phyloP scores from a whole-genome alignment of 2,113 vertebrate species.

The Aptenodytes patagonicus region DNA sequence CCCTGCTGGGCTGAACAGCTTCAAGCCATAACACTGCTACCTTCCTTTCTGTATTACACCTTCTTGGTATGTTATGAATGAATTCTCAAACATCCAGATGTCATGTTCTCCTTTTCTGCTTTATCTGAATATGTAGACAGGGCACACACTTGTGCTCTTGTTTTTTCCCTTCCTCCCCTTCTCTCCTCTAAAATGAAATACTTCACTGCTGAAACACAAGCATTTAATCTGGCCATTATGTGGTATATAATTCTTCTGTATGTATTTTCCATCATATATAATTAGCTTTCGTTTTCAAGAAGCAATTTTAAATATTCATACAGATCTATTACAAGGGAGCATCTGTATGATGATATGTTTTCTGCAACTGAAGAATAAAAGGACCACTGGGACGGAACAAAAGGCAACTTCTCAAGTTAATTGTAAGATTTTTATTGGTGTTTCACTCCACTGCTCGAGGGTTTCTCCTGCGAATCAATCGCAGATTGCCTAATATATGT shows the following conservation, averaged over 20 bases:
- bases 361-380: background rate
- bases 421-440: conserved; percentile 47
- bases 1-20: background rate
- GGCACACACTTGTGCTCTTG: background rate
- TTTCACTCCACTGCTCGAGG: background rate
- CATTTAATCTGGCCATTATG: background rate
- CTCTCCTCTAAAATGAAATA: background rate
- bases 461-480: conserved; percentile 8
- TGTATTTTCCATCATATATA: background rate
- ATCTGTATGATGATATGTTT: background rate
- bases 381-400: background rate
- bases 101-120: background rate
- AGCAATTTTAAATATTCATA: background rate
- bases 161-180: background rate
- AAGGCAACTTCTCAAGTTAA: conserved; percentile 40
- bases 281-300: background rate
- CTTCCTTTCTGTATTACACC: background rate
- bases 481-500: background rate
- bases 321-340: background rate
- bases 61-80: accelerated
- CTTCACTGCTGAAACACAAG: background rate
- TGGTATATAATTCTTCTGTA: background rate
- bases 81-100: background rate
- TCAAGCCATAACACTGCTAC: background rate
- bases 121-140: accelerated